These are phyloP conservation scores for Calosoma granatense DNA, from an alignment of 1,140 invertebrate genomes.

Conservation along the genomic window DNA sequence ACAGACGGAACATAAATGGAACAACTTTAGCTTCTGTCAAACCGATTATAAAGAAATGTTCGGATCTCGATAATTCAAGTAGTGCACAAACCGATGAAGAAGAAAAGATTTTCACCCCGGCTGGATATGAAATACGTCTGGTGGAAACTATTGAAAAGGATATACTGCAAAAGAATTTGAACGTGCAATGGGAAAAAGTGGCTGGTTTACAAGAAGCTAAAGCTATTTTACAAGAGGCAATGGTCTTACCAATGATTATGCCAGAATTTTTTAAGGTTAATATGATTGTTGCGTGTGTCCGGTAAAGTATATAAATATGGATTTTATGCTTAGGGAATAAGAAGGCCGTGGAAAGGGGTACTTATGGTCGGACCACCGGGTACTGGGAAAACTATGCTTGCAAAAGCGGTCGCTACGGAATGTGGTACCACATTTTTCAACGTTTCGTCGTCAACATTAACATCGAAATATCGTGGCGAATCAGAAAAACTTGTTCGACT, in stretches of 20 bases:
- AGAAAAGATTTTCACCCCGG: no score
- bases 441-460: constrained; percentile 93
- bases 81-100: no score
- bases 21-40: no score
- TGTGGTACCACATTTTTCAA: constrained; percentile 99
- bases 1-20: no score
- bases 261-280: constrained; percentile 99
- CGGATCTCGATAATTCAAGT: no score
- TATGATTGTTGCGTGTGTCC: no score
- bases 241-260: constrained; percentile 96
- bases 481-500: constrained; percentile 96
- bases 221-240: constrained; percentile 89
- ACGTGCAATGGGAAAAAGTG: constrained; percentile 96
- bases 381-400: constrained; percentile 98
- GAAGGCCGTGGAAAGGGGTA: constrained; percentile 85
- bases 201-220: constrained; percentile 94
- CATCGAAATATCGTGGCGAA: constrained; percentile 97
- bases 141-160: no score
- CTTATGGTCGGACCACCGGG: constrained; percentile 95
- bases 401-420: constrained; percentile 98
- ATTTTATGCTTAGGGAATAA: no score
- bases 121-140: no score
- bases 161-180: constrained; percentile 96
- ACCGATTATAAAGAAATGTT: no score
- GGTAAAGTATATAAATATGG: no score